phyloP scores from a whole-genome alignment of 2,888 invertebrate species.

The Petrolisthes cinctipes region DNA sequence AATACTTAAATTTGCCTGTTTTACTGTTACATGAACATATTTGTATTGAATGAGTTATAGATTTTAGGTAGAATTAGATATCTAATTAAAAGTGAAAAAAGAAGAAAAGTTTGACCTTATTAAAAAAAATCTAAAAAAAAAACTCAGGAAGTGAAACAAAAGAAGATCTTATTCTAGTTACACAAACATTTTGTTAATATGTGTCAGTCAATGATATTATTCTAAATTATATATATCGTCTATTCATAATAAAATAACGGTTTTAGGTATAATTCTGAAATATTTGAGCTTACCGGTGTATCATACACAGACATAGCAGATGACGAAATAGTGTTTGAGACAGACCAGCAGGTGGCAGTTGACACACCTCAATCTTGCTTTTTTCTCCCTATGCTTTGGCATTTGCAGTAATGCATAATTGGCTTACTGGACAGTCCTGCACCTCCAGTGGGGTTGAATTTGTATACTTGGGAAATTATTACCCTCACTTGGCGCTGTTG shows the following conservation, averaged over 20 bases:
- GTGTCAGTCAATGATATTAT: too few species aligned
- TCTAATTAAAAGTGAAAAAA: too few species aligned
- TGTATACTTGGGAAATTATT: neutral
- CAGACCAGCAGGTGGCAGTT: constrained; percentile 13
- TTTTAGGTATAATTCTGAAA: constrained; percentile 19
- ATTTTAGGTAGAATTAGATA: too few species aligned
- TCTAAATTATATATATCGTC: neutral
- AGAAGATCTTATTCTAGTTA: too few species aligned
- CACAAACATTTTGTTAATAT: too few species aligned
- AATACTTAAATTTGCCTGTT: too few species aligned
- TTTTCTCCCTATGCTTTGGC: neutral
- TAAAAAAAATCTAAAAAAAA: too few species aligned
- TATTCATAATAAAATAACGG: neutral
- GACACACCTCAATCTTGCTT: neutral
- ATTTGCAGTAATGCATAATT: neutral
- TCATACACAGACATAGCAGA: neutral
- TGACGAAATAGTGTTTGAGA: neutral
- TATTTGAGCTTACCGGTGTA: constrained; percentile 10
- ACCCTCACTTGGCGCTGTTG: too few species aligned
- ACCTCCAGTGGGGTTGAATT: neutral
- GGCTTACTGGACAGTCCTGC: neutral
- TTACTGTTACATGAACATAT: too few species aligned
- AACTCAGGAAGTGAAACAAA: too few species aligned
- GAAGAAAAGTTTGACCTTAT: too few species aligned
- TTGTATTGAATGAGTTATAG: too few species aligned